Conservation (phyloP, 2,888 invertebrate genomes). For the Meliscaeva auricollis region DNA sequence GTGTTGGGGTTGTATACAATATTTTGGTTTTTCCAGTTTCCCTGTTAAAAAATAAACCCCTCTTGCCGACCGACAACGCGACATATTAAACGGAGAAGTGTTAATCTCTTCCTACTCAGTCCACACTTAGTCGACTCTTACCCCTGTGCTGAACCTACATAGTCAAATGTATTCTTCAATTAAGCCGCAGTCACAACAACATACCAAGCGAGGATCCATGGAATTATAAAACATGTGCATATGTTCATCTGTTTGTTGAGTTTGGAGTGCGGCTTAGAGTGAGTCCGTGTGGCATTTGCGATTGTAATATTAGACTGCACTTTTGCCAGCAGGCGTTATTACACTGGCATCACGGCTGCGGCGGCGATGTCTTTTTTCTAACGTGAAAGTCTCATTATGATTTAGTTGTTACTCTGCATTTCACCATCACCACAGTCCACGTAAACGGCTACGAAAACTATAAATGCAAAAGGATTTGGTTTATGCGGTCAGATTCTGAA, state of each 20-base stretch:
- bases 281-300: slow-evolving; percentile 46
- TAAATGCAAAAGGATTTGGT: not conserved
- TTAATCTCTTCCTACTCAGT: slow-evolving; percentile 40
- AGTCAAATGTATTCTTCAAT: slow-evolving; percentile 38
- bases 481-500: not conserved
- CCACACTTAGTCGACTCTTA: not conserved
- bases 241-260: slow-evolving; percentile 36
- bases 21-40: not conserved
- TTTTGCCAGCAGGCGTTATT: not conserved
- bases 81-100: slow-evolving; percentile 40
- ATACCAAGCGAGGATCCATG: slow-evolving; percentile 34
- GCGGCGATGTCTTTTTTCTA: not conserved
- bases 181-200: slow-evolving; percentile 20
- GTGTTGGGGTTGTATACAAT: slow-evolving; percentile 10
- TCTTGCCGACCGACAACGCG: not conserved
- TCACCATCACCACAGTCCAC: too few relatives aligned
- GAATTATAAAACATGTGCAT: slow-evolving; percentile 55
- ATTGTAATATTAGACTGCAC: slow-evolving; percentile 27
- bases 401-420: slow-evolving; percentile 10
- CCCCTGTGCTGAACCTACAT: too few relatives aligned
- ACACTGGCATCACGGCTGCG: slow-evolving; percentile 14
- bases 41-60: too few relatives aligned
- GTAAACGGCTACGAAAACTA: slow-evolving; percentile 1
- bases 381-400: slow-evolving; percentile 31
- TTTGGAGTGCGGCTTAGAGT: slow-evolving; percentile 1